These are phyloP conservation scores for Stictocephala bisonia DNA, from an alignment of 2,888 invertebrate species.

Conservation along the genomic window DNA sequence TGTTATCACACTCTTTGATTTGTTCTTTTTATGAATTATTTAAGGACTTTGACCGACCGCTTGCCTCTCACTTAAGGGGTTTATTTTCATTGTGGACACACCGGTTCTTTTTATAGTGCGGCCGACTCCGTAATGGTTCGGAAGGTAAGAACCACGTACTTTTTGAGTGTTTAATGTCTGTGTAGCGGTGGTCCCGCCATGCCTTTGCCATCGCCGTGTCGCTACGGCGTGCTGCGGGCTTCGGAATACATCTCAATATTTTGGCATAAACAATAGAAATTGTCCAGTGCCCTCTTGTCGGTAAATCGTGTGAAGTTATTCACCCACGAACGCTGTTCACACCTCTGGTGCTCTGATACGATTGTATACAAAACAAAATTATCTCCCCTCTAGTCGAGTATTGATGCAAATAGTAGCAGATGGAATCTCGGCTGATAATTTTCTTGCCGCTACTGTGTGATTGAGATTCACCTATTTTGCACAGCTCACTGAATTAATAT, in stretches of 20 bases:
- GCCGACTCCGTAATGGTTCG: conserved; percentile 3
- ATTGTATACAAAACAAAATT: conserved; percentile 34
- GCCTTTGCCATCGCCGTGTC: no score
- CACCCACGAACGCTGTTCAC: conserved; percentile 8
- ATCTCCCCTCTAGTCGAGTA: conserved; percentile 13
- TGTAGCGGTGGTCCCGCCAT: conserved; percentile 28
- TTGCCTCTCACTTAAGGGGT: conserved; percentile 1
- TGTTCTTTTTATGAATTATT: conserved; percentile 23
- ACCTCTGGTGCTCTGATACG: conserved; percentile 21
- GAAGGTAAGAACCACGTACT: background rate
- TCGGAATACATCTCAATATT: conserved; percentile 45
- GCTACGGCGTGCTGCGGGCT: background rate
- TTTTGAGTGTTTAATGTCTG: conserved; percentile 36
- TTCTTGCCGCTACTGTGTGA: background rate
- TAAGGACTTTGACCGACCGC: background rate
- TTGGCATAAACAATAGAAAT: conserved; percentile 42
- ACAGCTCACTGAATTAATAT: conserved; percentile 38
- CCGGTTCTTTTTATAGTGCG: conserved; percentile 27
- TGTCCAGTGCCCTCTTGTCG: background rate
- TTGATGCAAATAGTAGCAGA: conserved; percentile 31
- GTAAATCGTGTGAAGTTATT: conserved; percentile 22
- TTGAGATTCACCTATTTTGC: conserved; percentile 36
- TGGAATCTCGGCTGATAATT: conserved; percentile 33
- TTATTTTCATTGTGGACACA: conserved; percentile 10
- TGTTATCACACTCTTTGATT: conserved; percentile 11